These are phyloP conservation scores for Turritopsis rubra DNA, from an alignment of 30 jellyfish, hydroid and myxozoan species.

Conservation along the genomic window DNA sequence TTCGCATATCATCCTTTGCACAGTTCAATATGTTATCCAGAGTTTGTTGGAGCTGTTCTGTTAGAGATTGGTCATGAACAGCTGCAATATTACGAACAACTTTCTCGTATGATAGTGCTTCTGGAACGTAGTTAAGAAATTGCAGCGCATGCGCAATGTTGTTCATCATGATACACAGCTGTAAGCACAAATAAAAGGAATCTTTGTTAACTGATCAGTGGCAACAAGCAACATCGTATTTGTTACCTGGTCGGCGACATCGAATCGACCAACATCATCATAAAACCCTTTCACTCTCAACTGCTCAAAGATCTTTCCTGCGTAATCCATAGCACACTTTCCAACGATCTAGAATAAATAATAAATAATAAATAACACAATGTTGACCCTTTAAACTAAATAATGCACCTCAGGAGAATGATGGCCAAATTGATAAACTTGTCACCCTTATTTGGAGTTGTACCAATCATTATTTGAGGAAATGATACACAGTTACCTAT, in stretches of 20 bases:
- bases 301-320: constrained; percentile 46
- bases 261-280: constrained; percentile 61
- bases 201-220: no score
- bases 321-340: constrained; percentile 70
- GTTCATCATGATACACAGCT: constrained; percentile 84
- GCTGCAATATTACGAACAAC: constrained; percentile 30
- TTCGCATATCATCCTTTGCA: constrained; percentile 83
- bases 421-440: no score
- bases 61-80: constrained; percentile 50
- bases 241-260: constrained; percentile 58
- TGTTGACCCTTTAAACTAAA: no score
- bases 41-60: constrained; percentile 32
- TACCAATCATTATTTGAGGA: not conserved
- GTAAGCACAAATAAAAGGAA: no score
- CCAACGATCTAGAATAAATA: constrained; percentile 59
- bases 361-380: no score
- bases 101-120: constrained; percentile 46
- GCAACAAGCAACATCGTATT: no score
- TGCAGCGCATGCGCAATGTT: constrained; percentile 80
- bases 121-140: constrained; percentile 75
- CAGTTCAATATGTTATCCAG: constrained; percentile 48
- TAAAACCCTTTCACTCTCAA: constrained; percentile 51
- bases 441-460: not conserved
- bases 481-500: no score
- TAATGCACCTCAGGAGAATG: no score